A percentile compares a stretch with the other conserved stretches of the same genome.
These are phyloP conservation scores for Cynopterus brachyotis DNA, from an alignment of 2,113 vertebrate genomes.

Conservation along the genomic window DNA sequence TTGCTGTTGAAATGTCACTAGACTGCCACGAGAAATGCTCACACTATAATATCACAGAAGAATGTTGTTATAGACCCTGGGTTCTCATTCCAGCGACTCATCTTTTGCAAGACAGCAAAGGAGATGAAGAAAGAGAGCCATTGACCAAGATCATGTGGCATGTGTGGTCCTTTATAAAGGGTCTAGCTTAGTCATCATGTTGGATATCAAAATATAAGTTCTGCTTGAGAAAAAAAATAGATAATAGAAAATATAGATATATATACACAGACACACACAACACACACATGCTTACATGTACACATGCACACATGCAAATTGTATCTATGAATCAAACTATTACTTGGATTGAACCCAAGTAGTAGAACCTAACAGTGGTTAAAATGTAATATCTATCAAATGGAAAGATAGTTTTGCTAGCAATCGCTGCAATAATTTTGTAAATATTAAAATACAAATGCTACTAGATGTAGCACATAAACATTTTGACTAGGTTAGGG, in stretches of 20 bases:
- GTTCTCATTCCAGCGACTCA: neutral
- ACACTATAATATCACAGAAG: neutral
- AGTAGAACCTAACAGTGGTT: neutral
- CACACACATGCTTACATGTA: rapidly evolving
- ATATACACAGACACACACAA: neutral
- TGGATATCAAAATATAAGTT: neutral
- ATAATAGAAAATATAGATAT: neutral
- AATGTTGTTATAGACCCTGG: too few relatives aligned
- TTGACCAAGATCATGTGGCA: neutral
- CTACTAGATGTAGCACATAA: neutral
- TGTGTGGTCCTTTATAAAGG: neutral
- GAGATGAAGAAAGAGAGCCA: neutral
- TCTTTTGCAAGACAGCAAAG: neutral
- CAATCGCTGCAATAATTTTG: neutral
- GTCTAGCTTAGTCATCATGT: neutral
- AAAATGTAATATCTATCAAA: neutral
- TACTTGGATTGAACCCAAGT: neutral
- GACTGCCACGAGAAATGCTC: neutral
- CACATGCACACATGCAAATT: neutral
- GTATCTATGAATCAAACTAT: neutral
- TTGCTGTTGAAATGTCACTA: neutral
- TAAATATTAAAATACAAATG: neutral
- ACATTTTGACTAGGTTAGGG: neutral
- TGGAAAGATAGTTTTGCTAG: neutral
- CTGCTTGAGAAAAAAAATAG: neutral